phyloP scores from a whole-genome alignment of 2,113 vertebrate genomes.

The Hirundichthys speculiger region DNA sequence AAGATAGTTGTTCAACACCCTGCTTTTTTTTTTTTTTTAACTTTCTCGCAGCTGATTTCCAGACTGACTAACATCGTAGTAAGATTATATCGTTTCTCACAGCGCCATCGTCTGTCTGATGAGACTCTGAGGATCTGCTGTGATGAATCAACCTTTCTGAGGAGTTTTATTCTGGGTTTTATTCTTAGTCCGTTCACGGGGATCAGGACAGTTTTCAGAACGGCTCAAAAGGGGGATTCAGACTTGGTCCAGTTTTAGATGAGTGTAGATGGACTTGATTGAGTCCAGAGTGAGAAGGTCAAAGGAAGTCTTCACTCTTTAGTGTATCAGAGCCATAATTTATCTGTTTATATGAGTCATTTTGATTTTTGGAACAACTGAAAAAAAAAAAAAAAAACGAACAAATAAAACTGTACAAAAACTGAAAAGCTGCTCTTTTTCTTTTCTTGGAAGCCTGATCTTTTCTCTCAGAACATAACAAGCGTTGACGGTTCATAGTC shows the following conservation, averaged over 20 bases:
- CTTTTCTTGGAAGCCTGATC: neutral
- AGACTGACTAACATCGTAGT: too few relatives aligned
- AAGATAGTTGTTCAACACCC: too few relatives aligned
- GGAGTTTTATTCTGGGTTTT: too few relatives aligned
- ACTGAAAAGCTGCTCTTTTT: slow-evolving; percentile 7
- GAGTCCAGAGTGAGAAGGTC: slow-evolving; percentile 10
- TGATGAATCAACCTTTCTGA: too few relatives aligned
- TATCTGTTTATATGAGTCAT: slow-evolving; percentile 64
- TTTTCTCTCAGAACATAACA: neutral
- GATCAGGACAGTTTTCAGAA: neutral
- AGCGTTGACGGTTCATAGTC: neutral
- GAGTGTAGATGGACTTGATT: neutral
- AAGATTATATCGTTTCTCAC: too few relatives aligned
- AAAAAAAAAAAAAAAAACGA: slow-evolving; percentile 64
- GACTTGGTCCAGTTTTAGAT: slow-evolving; percentile 16
- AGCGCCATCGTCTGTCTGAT: too few relatives aligned
- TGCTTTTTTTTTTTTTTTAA: too few relatives aligned
- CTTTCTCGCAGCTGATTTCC: too few relatives aligned
- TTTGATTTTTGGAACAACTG: slow-evolving; percentile 64
- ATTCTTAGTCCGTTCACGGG: too few relatives aligned
- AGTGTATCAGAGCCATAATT: slow-evolving; percentile 70
- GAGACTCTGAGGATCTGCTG: too few relatives aligned
- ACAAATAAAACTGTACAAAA: slow-evolving; percentile 59
- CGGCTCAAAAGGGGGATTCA: slow-evolving; percentile 20
- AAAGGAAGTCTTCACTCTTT: slow-evolving; percentile 41